A percentile compares a stretch with the other conserved stretches of the same genome.
These are phyloP conservation scores for Stramonita haemastoma DNA, from an alignment of 2,888 invertebrate genomes.

Conservation along the genomic window DNA sequence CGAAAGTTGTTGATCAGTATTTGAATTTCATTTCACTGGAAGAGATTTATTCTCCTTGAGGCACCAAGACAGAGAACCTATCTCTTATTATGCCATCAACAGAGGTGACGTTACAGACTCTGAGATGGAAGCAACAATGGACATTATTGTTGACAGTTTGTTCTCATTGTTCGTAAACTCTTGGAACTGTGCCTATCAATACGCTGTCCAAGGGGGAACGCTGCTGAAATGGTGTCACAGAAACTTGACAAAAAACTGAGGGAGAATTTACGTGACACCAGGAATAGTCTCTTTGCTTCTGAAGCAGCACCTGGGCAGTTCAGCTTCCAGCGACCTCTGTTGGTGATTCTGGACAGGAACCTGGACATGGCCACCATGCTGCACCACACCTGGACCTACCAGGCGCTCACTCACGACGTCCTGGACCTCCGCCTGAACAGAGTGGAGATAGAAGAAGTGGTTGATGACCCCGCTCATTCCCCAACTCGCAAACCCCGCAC, in stretches of 20 bases:
- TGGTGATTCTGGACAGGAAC: slow-evolving; percentile 94
- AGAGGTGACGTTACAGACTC: slow-evolving; percentile 94
- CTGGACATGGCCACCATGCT: slow-evolving; percentile 98
- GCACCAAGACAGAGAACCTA: slow-evolving; percentile 92
- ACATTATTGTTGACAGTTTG: slow-evolving; percentile 94
- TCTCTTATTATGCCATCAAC: slow-evolving; percentile 97
- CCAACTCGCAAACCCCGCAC: slow-evolving; percentile 70
- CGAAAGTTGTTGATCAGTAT: slow-evolving; percentile 98
- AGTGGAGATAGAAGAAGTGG: slow-evolving; percentile 84
- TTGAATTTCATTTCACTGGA: slow-evolving; percentile 98
- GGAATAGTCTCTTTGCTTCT: slow-evolving; percentile 92
- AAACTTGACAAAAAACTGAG: slow-evolving; percentile 97
- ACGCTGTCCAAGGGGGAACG: slow-evolving; percentile 94
- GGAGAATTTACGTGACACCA: slow-evolving; percentile 97
- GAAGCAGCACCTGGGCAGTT: slow-evolving; percentile 80
- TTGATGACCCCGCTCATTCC: slow-evolving; percentile 52
- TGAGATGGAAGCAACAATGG: slow-evolving; percentile 96
- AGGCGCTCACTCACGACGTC: slow-evolving; percentile 97
- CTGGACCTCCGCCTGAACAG: slow-evolving; percentile 93
- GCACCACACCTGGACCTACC: slow-evolving; percentile 99
- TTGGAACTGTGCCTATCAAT: slow-evolving; percentile 95
- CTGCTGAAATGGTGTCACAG: slow-evolving; percentile 98
- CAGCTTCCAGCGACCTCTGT: slow-evolving; percentile 93
- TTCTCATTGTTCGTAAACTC: slow-evolving; percentile 98
- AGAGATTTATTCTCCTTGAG: slow-evolving; percentile 97